phyloP scores from a whole-genome alignment of 2,888 invertebrate species.

The Drosophila stalkeri region DNA sequence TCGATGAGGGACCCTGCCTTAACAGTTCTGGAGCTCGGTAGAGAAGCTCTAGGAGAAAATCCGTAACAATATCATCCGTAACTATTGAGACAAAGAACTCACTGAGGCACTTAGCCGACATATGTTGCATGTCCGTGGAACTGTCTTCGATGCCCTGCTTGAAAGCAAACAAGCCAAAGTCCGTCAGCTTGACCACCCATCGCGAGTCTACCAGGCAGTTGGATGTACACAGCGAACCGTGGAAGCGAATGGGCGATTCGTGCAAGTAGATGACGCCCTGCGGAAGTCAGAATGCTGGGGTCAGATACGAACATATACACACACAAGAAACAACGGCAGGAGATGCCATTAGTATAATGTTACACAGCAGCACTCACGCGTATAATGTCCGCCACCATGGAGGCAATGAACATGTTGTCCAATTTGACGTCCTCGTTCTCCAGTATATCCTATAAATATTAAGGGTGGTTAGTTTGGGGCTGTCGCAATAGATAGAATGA shows the following conservation, averaged over 20 bases:
- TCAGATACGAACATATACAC: conserved; percentile 5
- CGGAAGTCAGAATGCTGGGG: conserved; percentile 31
- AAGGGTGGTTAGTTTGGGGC: conserved; percentile 12
- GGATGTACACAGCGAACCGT: conserved; percentile 94
- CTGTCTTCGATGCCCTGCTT: conserved; percentile 90
- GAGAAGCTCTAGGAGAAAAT: conserved; percentile 87
- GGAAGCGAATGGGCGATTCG: conserved; percentile 93
- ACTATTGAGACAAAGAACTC: conserved; percentile 77
- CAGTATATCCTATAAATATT: conserved; percentile 90
- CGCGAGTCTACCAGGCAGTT: conserved; percentile 97
- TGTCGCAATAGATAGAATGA: conserved; percentile 5
- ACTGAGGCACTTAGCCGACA: conserved; percentile 90
- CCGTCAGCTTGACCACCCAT: conserved; percentile 97
- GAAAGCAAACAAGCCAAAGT: conserved; percentile 96
- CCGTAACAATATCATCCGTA: neutral
- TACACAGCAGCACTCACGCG: conserved; percentile 88
- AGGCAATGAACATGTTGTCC: conserved; percentile 98
- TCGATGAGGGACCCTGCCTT: conserved; percentile 85
- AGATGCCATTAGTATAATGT: conserved; percentile 71
- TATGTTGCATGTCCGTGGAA: conserved; percentile 87
- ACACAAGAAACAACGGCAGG: neutral
- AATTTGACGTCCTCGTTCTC: conserved; percentile 98
- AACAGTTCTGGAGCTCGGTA: conserved; percentile 94
- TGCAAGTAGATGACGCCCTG: conserved; percentile 96
- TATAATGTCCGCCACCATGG: conserved; percentile 96